Percentiles rank a stretch among this genome's conserved stretches.
Conservation (phyloP, 2,113 vertebrate genomes). For the Microtus richardsoni region DNA sequence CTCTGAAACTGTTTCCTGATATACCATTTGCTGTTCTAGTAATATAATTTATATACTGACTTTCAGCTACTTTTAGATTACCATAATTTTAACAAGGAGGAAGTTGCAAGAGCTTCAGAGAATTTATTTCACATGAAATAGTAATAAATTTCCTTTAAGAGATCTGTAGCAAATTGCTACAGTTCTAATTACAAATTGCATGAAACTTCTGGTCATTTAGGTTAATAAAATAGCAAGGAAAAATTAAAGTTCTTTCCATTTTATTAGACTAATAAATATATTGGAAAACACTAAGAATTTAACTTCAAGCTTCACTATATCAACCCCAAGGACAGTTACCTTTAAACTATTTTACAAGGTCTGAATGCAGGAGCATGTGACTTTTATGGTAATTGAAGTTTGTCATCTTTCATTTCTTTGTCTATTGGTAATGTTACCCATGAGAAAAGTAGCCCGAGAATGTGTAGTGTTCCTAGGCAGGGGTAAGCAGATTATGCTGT, state of each 20-base stretch:
- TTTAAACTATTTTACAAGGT: slow-evolving; percentile 64
- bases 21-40: slow-evolving; percentile 8
- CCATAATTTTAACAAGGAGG: slow-evolving; percentile 7
- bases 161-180: not conserved
- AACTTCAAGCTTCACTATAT: slow-evolving; percentile 52
- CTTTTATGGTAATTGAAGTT: slow-evolving; percentile 58
- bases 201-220: slow-evolving; percentile 54
- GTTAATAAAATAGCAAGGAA: slow-evolving; percentile 35
- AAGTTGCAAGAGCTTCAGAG: not conserved
- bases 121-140: slow-evolving; percentile 51
- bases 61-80: slow-evolving; percentile 24
- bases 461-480: not conserved
- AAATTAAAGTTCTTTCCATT: slow-evolving; percentile 59
- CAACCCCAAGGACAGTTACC: slow-evolving; percentile 16
- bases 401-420: slow-evolving; percentile 16
- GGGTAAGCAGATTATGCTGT: not conserved
- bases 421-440: slow-evolving; percentile 22
- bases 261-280: slow-evolving; percentile 59
- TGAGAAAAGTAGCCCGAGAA: slow-evolving; percentile 53
- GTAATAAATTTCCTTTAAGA: slow-evolving; percentile 43
- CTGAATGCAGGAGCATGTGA: not conserved
- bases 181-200: not conserved
- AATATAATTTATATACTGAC: slow-evolving; percentile 38
- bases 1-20: not conserved
- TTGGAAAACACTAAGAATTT: slow-evolving; percentile 50